Conservation (phyloP, 2,888 invertebrate genomes). For the Diplazon laetatorius region DNA sequence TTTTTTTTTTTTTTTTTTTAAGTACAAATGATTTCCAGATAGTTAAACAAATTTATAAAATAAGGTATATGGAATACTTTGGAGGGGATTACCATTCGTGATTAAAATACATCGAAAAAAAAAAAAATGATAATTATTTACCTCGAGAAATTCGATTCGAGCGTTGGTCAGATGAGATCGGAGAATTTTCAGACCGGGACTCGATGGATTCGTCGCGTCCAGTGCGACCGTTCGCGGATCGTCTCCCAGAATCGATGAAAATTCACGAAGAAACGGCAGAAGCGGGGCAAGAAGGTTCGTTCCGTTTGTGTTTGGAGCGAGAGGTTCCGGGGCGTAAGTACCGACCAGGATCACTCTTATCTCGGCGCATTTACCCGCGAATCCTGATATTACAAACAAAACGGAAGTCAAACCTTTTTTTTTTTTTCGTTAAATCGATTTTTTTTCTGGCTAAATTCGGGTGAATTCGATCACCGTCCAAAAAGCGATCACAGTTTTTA, state of each 20-base stretch:
- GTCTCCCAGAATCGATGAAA: constrained; percentile 78
- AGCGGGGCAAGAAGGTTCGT: constrained; percentile 77
- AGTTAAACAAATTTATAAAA: constrained; percentile 28
- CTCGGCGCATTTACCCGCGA: constrained; percentile 79
- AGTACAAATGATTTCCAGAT: constrained; percentile 45
- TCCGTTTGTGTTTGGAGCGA: constrained; percentile 76
- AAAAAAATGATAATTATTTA: constrained; percentile 65
- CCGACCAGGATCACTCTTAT: constrained; percentile 80
- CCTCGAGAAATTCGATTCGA: constrained; percentile 80
- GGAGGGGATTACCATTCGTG: constrained; percentile 9
- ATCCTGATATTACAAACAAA: too few relatives aligned
- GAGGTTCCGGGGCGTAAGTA: constrained; percentile 80
- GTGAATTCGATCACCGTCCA: too few relatives aligned
- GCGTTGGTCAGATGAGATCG: constrained; percentile 78
- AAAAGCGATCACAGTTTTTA: too few relatives aligned
- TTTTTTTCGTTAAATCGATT: too few relatives aligned
- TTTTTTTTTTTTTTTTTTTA: constrained; percentile 13
- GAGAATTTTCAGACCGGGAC: constrained; percentile 80
- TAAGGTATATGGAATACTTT: too few relatives aligned
- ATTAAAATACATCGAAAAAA: background rate
- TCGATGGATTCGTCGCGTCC: constrained; percentile 81
- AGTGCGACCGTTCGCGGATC: constrained; percentile 79
- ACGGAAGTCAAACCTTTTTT: too few relatives aligned
- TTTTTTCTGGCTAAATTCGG: too few relatives aligned
- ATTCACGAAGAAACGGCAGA: constrained; percentile 78